phyloP scores from a whole-genome alignment of 2,888 invertebrate species.

The Tipula helvola region DNA sequence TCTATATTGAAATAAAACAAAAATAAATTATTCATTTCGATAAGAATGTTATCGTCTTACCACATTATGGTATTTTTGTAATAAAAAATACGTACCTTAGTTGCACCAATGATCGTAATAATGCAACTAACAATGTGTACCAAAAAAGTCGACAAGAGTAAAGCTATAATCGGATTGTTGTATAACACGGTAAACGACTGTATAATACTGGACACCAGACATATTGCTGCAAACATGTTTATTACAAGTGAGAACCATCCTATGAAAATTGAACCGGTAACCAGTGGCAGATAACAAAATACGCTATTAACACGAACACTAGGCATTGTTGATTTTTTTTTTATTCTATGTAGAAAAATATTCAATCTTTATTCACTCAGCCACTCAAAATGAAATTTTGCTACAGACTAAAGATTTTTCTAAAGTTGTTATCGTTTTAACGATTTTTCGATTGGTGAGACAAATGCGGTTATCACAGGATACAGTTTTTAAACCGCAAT shows the following conservation, averaged over 20 bases:
- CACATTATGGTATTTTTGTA: constrained; percentile 17
- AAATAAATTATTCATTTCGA: constrained; percentile 20
- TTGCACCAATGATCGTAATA: not conserved
- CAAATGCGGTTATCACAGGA: too few species aligned
- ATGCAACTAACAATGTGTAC: not conserved
- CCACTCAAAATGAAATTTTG: too few species aligned
- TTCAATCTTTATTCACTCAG: too few species aligned
- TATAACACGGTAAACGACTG: not conserved
- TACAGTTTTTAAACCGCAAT: too few species aligned
- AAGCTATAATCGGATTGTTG: not conserved
- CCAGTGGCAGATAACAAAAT: not conserved
- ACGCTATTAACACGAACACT: not conserved
- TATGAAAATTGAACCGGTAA: not conserved
- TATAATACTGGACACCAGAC: not conserved
- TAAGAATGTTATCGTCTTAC: constrained; percentile 14
- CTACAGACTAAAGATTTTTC: too few species aligned
- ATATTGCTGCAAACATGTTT: not conserved
- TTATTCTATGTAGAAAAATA: not conserved
- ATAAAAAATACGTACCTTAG: not conserved
- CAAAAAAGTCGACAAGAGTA: not conserved
- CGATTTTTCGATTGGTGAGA: too few species aligned
- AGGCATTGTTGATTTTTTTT: not conserved
- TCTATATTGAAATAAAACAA: constrained; percentile 18
- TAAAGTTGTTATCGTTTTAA: too few species aligned
- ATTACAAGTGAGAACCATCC: not conserved